Conservation (phyloP, 2,113 vertebrate species). For the Toxotes chatareus region DNA sequence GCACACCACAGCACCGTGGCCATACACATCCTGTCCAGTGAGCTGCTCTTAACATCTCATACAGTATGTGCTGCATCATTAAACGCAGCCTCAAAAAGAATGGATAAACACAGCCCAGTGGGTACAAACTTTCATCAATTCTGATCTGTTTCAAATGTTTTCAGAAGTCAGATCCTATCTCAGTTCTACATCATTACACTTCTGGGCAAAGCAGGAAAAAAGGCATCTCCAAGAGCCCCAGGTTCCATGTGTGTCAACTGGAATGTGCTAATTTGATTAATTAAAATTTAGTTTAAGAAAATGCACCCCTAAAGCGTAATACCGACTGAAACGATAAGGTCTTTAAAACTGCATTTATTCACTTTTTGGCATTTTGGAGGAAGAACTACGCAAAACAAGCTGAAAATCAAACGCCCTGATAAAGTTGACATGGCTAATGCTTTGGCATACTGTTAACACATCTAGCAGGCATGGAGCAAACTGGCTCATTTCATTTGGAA, state of each 20-base stretch:
- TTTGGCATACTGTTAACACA: not conserved
- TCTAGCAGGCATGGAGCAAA: not conserved
- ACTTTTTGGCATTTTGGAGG: not conserved
- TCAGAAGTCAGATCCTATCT: constrained; percentile 38
- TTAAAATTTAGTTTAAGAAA: constrained; percentile 31
- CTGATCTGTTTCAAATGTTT: constrained; percentile 34
- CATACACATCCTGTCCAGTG: constrained; percentile 1
- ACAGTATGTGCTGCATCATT: constrained; percentile 39
- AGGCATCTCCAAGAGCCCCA: constrained; percentile 3
- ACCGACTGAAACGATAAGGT: constrained; percentile 2
- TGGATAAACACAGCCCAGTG: constrained; percentile 49
- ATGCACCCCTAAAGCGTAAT: not conserved
- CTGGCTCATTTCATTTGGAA: not conserved
- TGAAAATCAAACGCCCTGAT: not conserved
- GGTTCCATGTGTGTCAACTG: constrained; percentile 22
- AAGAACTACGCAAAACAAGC: not conserved
- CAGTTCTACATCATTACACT: constrained; percentile 18
- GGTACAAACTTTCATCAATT: constrained; percentile 37
- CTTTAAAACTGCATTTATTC: constrained; percentile 11
- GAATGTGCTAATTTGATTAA: constrained; percentile 46
- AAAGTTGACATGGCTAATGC: not conserved
- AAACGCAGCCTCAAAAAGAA: constrained; percentile 36
- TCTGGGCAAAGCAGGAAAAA: constrained; percentile 3
- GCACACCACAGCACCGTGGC: not conserved
- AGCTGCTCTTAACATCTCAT: constrained; percentile 4